Conservation (phyloP, 2,797 vertebrate genomes). For the Coluber constrictor region DNA sequence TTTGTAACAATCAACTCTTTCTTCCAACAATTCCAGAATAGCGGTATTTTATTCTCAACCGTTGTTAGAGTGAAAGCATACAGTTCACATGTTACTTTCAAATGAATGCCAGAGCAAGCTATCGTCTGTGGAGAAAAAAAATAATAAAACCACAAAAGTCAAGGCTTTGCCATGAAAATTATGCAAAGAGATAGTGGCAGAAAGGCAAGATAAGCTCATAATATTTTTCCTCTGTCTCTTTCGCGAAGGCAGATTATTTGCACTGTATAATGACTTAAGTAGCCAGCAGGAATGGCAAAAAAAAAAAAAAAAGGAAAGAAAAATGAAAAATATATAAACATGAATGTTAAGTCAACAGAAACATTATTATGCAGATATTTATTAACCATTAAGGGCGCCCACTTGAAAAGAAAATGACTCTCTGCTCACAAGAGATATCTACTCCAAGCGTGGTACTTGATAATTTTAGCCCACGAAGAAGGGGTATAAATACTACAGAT, state of each 20-base stretch:
- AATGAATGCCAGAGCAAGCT: not conserved
- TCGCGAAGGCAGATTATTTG: conserved; percentile 24
- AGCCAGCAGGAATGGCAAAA: conserved; percentile 38
- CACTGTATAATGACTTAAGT: conserved; percentile 6
- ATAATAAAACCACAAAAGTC: not conserved
- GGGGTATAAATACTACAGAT: conserved; percentile 35
- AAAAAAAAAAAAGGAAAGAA: conserved; percentile 22
- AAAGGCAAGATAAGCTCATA: conserved; percentile 22
- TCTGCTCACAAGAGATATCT: conserved; percentile 48
- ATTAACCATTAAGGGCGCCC: conserved; percentile 44
- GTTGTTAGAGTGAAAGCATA: conserved; percentile 18
- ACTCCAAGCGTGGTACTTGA: conserved; percentile 38
- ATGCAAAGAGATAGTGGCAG: not conserved
- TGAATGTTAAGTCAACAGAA: conserved; percentile 40
- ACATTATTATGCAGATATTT: conserved; percentile 49
- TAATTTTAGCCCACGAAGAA: conserved; percentile 28
- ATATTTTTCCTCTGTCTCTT: conserved; percentile 13
- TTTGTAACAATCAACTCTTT: not conserved
- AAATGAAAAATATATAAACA: conserved; percentile 18
- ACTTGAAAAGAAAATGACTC: conserved; percentile 42
- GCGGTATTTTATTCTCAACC: not conserved
- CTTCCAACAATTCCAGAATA: not conserved
- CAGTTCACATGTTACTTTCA: conserved; percentile 19
- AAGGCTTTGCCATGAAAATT: conserved; percentile 6
- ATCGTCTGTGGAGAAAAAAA: conserved; percentile 13